Conservation (phyloP, 2,888 invertebrate genomes). For the Sarcophaga rosellei region DNA sequence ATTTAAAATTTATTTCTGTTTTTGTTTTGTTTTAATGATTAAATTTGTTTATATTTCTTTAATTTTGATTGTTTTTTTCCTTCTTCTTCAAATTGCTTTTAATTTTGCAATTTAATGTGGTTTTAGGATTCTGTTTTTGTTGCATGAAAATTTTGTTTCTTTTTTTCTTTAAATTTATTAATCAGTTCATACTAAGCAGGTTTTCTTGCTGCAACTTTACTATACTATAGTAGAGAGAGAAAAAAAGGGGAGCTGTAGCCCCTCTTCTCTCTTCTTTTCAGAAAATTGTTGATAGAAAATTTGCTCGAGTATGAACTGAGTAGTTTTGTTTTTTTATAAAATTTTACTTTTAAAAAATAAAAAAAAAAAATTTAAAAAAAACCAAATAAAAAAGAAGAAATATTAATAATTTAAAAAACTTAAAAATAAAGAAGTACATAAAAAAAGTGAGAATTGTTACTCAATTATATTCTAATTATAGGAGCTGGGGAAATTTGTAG, state of each 20-base stretch:
- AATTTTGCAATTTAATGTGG: constrained; percentile 55
- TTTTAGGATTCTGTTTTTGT: constrained; percentile 52
- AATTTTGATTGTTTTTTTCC: constrained; percentile 16
- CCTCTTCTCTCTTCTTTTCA: no score
- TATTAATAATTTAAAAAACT: constrained; percentile 1
- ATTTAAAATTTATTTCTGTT: constrained; percentile 55
- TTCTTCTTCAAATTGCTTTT: constrained; percentile 35
- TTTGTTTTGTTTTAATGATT: constrained; percentile 56
- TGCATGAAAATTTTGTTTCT: constrained; percentile 9
- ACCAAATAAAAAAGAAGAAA: not conserved
- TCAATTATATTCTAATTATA: no score
- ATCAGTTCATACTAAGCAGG: no score
- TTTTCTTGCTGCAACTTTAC: no score
- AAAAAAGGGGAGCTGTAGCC: no score
- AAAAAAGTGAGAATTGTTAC: no score
- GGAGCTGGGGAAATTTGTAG: no score
- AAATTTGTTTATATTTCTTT: constrained; percentile 37
- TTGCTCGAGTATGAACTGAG: no score
- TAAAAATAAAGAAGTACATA: no score
- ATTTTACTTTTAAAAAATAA: constrained; percentile 5
- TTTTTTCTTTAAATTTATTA: not conserved
- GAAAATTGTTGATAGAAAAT: no score
- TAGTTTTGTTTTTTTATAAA: not conserved
- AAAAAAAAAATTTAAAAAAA: constrained; percentile 1
- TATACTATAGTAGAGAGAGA: no score